phyloP scores from a whole-genome alignment of 2,113 vertebrate species.

The Pao palembangensis region DNA sequence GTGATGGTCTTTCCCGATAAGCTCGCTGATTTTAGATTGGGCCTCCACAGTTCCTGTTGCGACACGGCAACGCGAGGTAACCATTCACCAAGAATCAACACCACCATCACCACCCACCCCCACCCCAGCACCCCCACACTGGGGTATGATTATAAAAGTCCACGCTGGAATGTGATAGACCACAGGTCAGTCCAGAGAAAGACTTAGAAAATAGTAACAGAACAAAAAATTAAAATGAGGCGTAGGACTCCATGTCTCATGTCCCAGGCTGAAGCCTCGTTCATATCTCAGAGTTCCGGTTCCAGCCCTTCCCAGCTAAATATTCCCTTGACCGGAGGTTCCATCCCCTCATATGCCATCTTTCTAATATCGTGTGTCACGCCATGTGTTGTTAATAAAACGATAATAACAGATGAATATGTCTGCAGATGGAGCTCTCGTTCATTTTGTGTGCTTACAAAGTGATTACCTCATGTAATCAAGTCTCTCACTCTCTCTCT shows the following conservation, averaged over 20 bases:
- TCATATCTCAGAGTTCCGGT: neutral
- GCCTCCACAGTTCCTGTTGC: conserved; percentile 28
- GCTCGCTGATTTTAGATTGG: neutral
- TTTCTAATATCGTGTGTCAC: neutral
- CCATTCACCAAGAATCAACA: conserved; percentile 68
- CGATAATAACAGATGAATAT: conserved; percentile 48
- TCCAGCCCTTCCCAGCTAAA: conserved; percentile 6
- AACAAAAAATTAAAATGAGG: neutral
- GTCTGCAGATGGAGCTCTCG: conserved; percentile 31
- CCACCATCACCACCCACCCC: conserved; percentile 25
- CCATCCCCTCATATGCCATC: too few species aligned
- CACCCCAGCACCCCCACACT: conserved; percentile 21
- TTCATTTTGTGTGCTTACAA: conserved; percentile 32
- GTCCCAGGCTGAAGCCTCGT: too few species aligned
- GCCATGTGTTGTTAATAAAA: conserved; percentile 66
- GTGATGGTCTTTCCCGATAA: conserved; percentile 40
- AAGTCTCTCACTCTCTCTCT: conserved; percentile 7
- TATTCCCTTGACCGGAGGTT: too few species aligned
- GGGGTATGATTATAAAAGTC: conserved; percentile 32
- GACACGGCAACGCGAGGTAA: conserved; percentile 44
- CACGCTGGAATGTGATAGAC: conserved; percentile 28
- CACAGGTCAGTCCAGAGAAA: neutral
- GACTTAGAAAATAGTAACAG: neutral
- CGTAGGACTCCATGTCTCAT: too few species aligned
- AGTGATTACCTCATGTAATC: conserved; percentile 27